Evolutionary conservation across 2,888 invertebrate species (phyloP), one percentile per base, ranked within the genome.

Genomic region (Crioceris asparagi): DNA sequence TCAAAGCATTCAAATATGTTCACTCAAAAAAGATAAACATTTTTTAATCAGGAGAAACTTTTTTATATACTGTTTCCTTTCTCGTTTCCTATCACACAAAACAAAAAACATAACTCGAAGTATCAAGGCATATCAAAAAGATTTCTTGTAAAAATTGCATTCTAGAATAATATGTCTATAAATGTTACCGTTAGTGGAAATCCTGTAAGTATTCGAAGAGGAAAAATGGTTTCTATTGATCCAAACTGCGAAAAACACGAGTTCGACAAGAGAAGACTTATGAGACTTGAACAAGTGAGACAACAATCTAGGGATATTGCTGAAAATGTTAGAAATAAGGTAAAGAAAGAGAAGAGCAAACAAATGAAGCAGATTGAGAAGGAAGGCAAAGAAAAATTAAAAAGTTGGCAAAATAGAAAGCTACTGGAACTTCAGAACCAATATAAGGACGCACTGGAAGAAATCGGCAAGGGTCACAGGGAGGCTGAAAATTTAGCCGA

Each of bases 231-330:
- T 16, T 57, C 71, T 7, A 57, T 62, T 2, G 73, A 75, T 59
- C 55, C 68, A 3, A 69, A 74, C 46, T 60, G 63, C 38, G 58
- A 66, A 1, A 70, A 66, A 53, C 70, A 70, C 55, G 71, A 72
- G 49, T 70, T 71, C 46, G 68, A 72, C 39, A 69, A 69, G 48
- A 68, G 75, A 38, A 66, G 75, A 34, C 66, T 71, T 47, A 67
- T 74, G 55, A 70, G 78, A 45, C 55, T 77, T 39, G 68, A 74
- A 53, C 76, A 79, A 68, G 78, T 77, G 56, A 67, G 78, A 16
- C 71, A 75, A 45, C 73, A 76, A 50, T 75, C 76, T 0, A 77
- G 71, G 50, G 69, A 71, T 45, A 64, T 77, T 45, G 74, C 79
- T 1, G 68, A 68, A 27, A 57, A 62, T 45, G 55, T 74, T 39